These are phyloP conservation scores for Lepidurus packardi DNA, from an alignment of 1,140 invertebrate genomes.

Conservation along the genomic window DNA sequence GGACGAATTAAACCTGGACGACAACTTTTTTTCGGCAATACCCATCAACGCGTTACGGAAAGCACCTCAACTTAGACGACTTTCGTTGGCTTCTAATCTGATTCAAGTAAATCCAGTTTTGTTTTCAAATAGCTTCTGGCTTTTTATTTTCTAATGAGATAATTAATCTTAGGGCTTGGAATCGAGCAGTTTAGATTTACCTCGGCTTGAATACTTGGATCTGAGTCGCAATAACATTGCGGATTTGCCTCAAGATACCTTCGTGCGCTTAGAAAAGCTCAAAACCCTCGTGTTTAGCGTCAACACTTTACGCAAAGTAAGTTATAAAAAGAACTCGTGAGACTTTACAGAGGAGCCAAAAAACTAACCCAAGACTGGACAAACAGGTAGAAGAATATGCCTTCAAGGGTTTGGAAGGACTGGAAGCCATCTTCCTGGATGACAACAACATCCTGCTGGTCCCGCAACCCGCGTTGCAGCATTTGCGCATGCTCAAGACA, in stretches of 20 bases:
- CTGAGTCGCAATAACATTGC: slow-evolving; percentile 76
- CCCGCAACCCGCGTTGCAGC: slow-evolving; percentile 67
- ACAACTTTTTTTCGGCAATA: slow-evolving; percentile 75
- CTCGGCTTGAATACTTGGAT: slow-evolving; percentile 67
- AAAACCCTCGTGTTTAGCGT: slow-evolving; percentile 72
- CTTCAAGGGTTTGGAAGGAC: slow-evolving; percentile 67
- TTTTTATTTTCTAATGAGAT: not conserved
- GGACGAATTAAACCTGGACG: slow-evolving; percentile 70
- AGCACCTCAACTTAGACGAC: slow-evolving; percentile 58
- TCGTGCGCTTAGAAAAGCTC: slow-evolving; percentile 62
- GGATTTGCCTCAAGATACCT: slow-evolving; percentile 70
- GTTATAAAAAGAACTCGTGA: slow-evolving; percentile 39
- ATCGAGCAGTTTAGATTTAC: slow-evolving; percentile 16
- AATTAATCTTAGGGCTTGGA: slow-evolving; percentile 24
- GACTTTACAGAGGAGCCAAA: not conserved
- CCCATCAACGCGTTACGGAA: slow-evolving; percentile 67
- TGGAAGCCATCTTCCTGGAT: slow-evolving; percentile 71
- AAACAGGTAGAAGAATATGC: slow-evolving; percentile 76
- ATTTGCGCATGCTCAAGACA: slow-evolving; percentile 63
- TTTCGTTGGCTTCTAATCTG: slow-evolving; percentile 77
- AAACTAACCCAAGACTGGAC: not conserved
- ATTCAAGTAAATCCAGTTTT: slow-evolving; percentile 56
- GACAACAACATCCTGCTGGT: slow-evolving; percentile 82
- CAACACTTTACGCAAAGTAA: slow-evolving; percentile 76
- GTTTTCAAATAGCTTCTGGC: not conserved